A percentile compares a stretch with the other conserved stretches of the same genome.
Conservation (phyloP, 2,888 invertebrate species). For the Rugalucina vietnamica region DNA sequence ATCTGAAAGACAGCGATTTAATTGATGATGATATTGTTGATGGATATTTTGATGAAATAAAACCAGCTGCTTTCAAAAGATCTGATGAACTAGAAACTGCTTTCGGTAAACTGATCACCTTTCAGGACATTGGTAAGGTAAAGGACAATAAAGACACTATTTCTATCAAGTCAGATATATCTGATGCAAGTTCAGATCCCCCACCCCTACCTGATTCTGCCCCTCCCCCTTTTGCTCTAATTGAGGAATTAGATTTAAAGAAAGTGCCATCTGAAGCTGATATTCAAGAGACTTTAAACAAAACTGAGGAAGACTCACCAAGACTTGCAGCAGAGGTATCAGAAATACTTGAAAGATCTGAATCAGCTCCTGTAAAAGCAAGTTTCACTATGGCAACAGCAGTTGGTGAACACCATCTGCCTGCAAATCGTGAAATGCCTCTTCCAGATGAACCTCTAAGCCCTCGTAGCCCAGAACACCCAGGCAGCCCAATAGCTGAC, state of each 20-base stretch:
- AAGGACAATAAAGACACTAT: slow-evolving; percentile 58
- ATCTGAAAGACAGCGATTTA: background rate
- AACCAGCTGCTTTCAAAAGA: slow-evolving; percentile 40
- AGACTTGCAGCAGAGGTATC: background rate
- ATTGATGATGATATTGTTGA: slow-evolving; percentile 29
- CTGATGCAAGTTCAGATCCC: slow-evolving; percentile 69
- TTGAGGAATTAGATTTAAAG: background rate
- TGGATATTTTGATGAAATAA: slow-evolving; percentile 40
- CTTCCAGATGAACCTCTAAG: background rate
- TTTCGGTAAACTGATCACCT: slow-evolving; percentile 46
- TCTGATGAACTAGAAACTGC: slow-evolving; percentile 39
- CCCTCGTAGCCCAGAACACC: slow-evolving; percentile 14
- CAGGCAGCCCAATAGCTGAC: slow-evolving; percentile 52
- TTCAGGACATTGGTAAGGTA: slow-evolving; percentile 30
- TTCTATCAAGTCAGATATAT: slow-evolving; percentile 67
- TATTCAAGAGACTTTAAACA: slow-evolving; percentile 34
- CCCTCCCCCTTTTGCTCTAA: slow-evolving; percentile 62
- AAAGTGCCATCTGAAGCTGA: slow-evolving; percentile 39
- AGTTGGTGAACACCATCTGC: background rate
- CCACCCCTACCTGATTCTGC: slow-evolving; percentile 72
- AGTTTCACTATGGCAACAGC: background rate
- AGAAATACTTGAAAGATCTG: background rate
- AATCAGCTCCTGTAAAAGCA: background rate
- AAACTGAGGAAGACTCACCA: background rate
- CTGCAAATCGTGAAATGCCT: background rate